phyloP scores from a whole-genome alignment of 2,113 vertebrate species.

The Malurus elegans region DNA sequence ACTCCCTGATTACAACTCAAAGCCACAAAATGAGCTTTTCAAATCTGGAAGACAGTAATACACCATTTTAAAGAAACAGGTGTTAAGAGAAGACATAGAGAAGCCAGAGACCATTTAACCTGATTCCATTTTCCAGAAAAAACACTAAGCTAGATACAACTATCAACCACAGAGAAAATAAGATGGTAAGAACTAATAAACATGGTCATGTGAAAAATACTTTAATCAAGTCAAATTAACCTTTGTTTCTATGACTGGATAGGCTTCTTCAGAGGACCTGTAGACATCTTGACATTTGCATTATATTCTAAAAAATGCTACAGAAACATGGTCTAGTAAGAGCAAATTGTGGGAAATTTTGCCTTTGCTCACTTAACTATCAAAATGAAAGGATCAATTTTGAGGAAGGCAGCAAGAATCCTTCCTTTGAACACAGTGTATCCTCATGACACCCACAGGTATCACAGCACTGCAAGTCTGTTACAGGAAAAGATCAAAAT shows the following conservation, averaged over 20 bases:
- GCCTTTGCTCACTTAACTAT: neutral
- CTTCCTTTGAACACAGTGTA: neutral
- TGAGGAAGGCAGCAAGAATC: neutral
- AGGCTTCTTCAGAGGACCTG: neutral
- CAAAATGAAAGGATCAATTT: neutral
- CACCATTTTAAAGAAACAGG: neutral
- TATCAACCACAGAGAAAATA: neutral
- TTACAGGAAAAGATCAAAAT: neutral
- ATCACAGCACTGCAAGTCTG: neutral
- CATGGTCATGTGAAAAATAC: rapidly evolving
- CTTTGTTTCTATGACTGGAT: neutral
- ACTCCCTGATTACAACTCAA: neutral
- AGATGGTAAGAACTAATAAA: neutral
- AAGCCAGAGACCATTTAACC: neutral
- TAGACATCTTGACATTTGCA: neutral
- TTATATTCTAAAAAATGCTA: neutral
- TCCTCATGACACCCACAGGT: neutral
- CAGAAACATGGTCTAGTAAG: neutral
- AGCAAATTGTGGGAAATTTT: neutral
- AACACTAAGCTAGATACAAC: neutral
- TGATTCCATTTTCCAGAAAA: neutral
- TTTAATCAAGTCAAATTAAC: neutral
- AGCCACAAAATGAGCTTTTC: neutral
- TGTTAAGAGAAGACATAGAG: neutral
- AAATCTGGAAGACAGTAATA: neutral